These are phyloP conservation scores for Merluccius polli DNA, from an alignment of 2,797 vertebrate genomes.

Conservation along the genomic window DNA sequence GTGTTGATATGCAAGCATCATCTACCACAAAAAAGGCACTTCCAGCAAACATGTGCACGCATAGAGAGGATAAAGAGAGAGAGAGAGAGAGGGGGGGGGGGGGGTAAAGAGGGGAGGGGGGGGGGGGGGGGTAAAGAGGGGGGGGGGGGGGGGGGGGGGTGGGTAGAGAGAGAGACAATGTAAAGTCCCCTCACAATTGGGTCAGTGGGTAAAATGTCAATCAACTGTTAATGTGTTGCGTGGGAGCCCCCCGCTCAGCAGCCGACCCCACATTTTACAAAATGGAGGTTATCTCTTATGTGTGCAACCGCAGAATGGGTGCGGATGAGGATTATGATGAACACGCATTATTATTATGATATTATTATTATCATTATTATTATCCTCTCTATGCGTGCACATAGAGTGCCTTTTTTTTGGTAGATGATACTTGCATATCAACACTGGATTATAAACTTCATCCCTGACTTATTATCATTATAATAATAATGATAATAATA, in stretches of 20 bases:
- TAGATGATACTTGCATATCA: background rate
- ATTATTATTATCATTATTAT: too few relatives aligned
- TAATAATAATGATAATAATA: too few relatives aligned
- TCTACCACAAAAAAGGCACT: background rate
- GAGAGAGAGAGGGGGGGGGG: background rate
- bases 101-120: too few relatives aligned
- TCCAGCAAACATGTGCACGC: background rate
- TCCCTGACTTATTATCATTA: too few relatives aligned
- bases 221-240: background rate
- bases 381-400: background rate
- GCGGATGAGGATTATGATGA: slow-evolving; percentile 18
- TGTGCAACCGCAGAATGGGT: slow-evolving; percentile 11
- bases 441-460: background rate
- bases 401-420: background rate
- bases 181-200: slow-evolving; percentile 31
- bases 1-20: background rate
- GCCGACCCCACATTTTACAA: background rate
- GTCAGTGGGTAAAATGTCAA: slow-evolving; percentile 48
- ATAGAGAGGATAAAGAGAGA: background rate
- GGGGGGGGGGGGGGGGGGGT: too few relatives aligned
- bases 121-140: background rate
- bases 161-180: background rate
- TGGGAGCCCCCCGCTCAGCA: background rate
- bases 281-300: background rate
- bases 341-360: background rate